Conservation (phyloP, 2,113 vertebrate genomes). For the Paracyprichromis sp. region DNA sequence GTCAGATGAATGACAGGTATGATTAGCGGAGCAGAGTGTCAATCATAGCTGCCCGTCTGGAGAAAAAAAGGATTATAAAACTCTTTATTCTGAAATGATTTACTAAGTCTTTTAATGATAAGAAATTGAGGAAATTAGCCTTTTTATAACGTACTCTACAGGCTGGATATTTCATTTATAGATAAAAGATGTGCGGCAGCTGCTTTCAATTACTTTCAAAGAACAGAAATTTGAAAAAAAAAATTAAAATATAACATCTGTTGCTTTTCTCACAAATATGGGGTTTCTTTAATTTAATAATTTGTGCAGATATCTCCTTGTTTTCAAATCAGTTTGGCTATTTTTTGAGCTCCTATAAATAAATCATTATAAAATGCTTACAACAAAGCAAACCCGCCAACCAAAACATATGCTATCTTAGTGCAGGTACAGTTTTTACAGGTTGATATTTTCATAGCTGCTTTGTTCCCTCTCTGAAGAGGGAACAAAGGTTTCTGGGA, state of each 20-base stretch:
- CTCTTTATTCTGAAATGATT: not conserved
- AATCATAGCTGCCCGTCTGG: not conserved
- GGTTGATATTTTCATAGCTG: not conserved
- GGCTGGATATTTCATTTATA: not conserved
- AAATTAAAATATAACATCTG: not conserved
- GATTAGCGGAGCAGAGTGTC: not conserved
- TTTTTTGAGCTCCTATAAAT: not conserved
- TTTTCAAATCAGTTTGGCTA: not conserved
- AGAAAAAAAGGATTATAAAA: not conserved
- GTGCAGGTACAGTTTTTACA: not conserved
- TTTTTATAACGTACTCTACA: not conserved
- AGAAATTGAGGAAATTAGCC: not conserved
- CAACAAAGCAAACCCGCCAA: not conserved
- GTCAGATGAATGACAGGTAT: constrained; percentile 8
- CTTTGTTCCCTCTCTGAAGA: not conserved
- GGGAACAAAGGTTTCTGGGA: not conserved
- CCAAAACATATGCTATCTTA: not conserved
- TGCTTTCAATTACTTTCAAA: not conserved
- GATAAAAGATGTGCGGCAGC: not conserved
- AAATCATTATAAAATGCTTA: not conserved
- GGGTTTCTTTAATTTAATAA: not conserved
- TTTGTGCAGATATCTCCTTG: not conserved
- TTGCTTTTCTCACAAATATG: not conserved
- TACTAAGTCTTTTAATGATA: not conserved
- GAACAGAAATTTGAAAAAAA: not conserved